Conservation (phyloP, 2,797 vertebrate species). For the Emydoidea blandingii region DNA sequence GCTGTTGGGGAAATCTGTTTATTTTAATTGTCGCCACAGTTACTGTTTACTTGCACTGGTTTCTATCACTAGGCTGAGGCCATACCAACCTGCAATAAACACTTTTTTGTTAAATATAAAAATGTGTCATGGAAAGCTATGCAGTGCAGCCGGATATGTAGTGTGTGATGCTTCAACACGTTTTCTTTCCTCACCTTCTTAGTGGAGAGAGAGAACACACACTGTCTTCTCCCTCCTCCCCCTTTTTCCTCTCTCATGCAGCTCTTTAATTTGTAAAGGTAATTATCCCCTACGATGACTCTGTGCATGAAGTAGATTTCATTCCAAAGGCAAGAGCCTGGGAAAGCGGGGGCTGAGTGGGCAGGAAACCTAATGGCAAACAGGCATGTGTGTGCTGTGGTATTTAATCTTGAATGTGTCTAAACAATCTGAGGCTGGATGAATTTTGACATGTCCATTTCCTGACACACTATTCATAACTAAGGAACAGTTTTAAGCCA, state of each 20-base stretch:
- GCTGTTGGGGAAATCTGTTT: neutral
- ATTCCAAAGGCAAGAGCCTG: neutral
- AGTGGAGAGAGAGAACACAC: neutral
- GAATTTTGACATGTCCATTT: neutral
- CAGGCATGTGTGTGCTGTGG: neutral
- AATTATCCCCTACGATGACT: neutral
- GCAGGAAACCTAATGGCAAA: neutral
- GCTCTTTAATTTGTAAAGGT: neutral
- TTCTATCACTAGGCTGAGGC: neutral
- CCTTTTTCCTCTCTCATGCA: fast-evolving
- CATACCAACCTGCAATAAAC: neutral
- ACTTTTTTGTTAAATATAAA: neutral
- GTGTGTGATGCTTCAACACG: neutral
- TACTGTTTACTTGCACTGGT: neutral
- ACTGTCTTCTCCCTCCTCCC: neutral
- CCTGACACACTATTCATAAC: neutral
- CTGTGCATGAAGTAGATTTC: neutral
- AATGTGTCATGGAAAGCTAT: neutral
- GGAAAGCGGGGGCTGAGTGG: neutral
- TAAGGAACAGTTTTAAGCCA: neutral
- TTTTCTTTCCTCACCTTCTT: neutral
- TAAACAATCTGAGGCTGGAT: neutral
- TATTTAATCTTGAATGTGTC: neutral
- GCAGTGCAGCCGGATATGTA: neutral
- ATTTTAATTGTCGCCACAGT: neutral